Evolutionary conservation across 2,888 invertebrate genomes (phyloP).

Genomic region (Periphyllus acericola): DNA sequence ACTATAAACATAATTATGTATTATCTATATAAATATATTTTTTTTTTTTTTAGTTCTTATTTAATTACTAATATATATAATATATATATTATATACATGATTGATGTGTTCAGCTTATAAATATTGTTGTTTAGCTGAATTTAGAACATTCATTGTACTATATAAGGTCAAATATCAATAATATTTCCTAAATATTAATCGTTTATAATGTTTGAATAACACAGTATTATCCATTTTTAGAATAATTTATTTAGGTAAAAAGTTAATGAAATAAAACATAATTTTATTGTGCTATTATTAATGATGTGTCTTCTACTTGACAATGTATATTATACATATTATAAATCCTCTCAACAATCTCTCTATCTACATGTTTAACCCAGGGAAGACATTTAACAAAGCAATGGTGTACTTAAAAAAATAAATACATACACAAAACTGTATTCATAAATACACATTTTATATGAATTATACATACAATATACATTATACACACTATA

Average conservation of each 20-base stretch:
- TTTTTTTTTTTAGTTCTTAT: slow-evolving; percentile 52
- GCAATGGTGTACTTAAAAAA: slow-evolving; percentile 5
- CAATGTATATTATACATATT: slow-evolving; percentile 18
- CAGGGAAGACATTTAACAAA: slow-evolving; percentile 22
- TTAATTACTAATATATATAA: slow-evolving; percentile 40
- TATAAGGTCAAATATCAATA: slow-evolving; percentile 61
- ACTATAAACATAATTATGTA: slow-evolving; percentile 54
- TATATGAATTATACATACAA: slow-evolving; percentile 7
- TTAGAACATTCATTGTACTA: slow-evolving; percentile 58
- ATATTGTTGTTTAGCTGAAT: slow-evolving; percentile 60
- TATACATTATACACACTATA: not conserved
- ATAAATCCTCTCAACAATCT: slow-evolving; percentile 21
- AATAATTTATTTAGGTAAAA: slow-evolving; percentile 56
- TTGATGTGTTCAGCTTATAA: slow-evolving; percentile 60
- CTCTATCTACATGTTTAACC: not conserved
- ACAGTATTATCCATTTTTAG: slow-evolving; percentile 59
- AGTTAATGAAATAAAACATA: slow-evolving; percentile 57
- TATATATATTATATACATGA: slow-evolving; percentile 46
- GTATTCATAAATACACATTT: not conserved
- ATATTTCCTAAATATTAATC: slow-evolving; percentile 61
- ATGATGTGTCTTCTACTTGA: slow-evolving; percentile 39
- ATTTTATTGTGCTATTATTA: slow-evolving; percentile 59
- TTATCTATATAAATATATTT: slow-evolving; percentile 44
- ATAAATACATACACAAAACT: slow-evolving; percentile 2
- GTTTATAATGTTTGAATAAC: slow-evolving; percentile 58